phyloP scores from a whole-genome alignment of 2,113 vertebrate genomes.

The Syngnathus typhle region DNA sequence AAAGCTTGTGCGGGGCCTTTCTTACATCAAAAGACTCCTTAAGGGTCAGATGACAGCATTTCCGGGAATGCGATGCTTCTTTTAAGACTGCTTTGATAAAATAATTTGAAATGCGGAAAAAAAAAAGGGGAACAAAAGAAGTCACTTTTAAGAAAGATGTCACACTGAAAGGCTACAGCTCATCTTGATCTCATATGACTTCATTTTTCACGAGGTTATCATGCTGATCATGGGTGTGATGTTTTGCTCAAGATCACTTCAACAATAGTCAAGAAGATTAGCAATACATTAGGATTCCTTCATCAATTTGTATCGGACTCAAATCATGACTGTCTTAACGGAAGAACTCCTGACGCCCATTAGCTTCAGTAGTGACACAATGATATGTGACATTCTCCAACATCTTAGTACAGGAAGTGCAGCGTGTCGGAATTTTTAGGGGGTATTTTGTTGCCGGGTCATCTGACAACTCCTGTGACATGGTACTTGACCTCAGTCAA shows the following conservation, averaged over 20 bases:
- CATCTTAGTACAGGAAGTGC: conserved; percentile 3
- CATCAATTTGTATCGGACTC: no score
- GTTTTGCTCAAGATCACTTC: background rate
- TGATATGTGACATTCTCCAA: background rate
- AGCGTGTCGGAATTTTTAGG: conserved; percentile 1
- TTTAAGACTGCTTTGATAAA: no score
- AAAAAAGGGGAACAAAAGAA: no score
- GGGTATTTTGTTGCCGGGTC: conserved; percentile 1
- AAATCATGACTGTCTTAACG: background rate
- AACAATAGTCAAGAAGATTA: background rate
- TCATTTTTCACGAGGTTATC: background rate
- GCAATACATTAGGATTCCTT: no score
- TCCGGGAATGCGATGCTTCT: background rate
- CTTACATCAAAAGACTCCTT: conserved; percentile 34
- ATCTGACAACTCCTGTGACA: conserved; percentile 5
- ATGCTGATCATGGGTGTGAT: background rate
- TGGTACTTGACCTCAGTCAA: conserved; percentile 4
- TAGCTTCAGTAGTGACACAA: background rate
- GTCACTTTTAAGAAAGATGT: background rate
- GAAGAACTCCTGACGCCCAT: background rate
- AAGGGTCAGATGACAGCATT: background rate
- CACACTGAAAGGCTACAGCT: background rate
- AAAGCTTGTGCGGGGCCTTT: conserved; percentile 32
- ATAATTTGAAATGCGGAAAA: no score
- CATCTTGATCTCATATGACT: background rate